phyloP scores from a whole-genome alignment of 1,140 invertebrate species.

The Anastrepha obliqua region DNA sequence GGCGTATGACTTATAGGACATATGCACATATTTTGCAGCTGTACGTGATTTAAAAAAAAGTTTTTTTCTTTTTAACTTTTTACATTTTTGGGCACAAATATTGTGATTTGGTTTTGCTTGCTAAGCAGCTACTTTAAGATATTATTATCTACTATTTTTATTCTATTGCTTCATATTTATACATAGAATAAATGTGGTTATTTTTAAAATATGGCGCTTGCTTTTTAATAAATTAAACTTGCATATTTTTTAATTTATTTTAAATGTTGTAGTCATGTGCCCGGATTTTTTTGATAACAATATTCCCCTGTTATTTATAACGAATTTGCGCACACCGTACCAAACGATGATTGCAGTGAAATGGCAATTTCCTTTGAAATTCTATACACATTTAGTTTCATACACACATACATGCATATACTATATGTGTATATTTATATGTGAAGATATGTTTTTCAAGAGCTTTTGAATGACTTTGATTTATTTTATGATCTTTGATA shows the following conservation, averaged over 20 bases:
- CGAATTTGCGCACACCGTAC: neutral
- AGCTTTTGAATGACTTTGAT: too few species aligned
- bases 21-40: too few species aligned
- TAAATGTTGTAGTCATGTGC: neutral
- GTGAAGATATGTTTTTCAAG: too few species aligned
- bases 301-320: neutral
- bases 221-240: slow-evolving; percentile 5
- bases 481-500: too few species aligned
- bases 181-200: neutral
- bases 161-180: neutral
- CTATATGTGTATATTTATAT: too few species aligned
- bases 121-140: neutral
- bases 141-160: neutral
- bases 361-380: neutral
- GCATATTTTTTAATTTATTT: neutral
- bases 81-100: too few species aligned
- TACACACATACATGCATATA: too few species aligned
- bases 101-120: neutral
- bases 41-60: neutral
- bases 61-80: too few species aligned
- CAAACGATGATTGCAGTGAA: neutral
- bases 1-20: neutral
- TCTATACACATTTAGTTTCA: too few species aligned
- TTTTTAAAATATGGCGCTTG: slow-evolving; percentile 18
- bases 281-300: neutral